Evolutionary conservation across 2,888 invertebrate species (phyloP).

Genomic region (Chaetoderma sp.): DNA sequence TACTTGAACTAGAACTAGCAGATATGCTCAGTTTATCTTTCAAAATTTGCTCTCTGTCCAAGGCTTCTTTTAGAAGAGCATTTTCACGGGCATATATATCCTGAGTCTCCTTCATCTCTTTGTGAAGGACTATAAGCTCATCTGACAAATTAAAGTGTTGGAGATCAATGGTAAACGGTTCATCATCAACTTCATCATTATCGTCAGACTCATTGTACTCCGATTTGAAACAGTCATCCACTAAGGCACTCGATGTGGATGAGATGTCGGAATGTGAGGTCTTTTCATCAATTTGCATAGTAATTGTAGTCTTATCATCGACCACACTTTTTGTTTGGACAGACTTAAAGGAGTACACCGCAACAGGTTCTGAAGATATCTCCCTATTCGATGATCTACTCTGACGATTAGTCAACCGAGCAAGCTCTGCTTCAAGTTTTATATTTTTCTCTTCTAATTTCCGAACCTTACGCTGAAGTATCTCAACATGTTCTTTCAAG

Average conservation of each 20-base stretch:
- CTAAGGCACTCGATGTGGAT: not conserved
- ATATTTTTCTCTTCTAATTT: constrained; percentile 11
- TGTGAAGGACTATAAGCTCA: constrained; percentile 49
- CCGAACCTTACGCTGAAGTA: constrained; percentile 5
- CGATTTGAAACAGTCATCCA: constrained; percentile 2
- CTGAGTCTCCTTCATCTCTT: constrained; percentile 52
- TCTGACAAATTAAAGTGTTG: constrained; percentile 54
- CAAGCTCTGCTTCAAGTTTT: constrained; percentile 5
- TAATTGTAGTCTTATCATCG: not conserved
- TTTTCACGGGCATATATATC: constrained; percentile 55
- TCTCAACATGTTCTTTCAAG: constrained; percentile 9
- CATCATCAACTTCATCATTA: not conserved
- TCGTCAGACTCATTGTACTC: not conserved
- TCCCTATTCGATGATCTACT: not conserved
- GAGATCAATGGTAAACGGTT: not conserved
- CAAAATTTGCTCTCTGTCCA: constrained; percentile 45
- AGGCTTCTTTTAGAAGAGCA: constrained; percentile 50
- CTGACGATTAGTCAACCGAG: not conserved
- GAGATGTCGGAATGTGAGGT: not conserved
- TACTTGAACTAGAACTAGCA: constrained; percentile 12
- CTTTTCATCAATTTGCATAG: no score
- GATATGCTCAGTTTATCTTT: constrained; percentile 21
- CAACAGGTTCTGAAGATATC: not conserved
- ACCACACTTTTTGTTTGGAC: no score
- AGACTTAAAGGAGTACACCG: no score